A percentile compares a stretch with the other conserved stretches of the same genome.
Evolutionary conservation across 2,797 vertebrate genomes (phyloP).

Genomic region (Siniperca obscura): DNA sequence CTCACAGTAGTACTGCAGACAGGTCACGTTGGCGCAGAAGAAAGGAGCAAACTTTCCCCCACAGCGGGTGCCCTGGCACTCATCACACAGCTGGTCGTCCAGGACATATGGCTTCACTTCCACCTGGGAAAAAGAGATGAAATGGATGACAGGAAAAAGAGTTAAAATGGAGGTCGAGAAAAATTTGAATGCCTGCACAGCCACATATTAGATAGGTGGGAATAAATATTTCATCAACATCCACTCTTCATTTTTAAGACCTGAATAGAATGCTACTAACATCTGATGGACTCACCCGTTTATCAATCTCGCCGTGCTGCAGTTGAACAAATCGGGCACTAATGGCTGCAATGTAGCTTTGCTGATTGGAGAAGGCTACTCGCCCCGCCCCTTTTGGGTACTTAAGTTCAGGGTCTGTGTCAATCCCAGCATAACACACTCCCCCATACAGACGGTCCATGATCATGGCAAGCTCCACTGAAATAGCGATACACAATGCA

Average conservation of each 20-base stretch:
- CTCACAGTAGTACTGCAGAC: constrained; percentile 99
- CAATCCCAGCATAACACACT: constrained; percentile 99
- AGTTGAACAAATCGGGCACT: constrained; percentile 99
- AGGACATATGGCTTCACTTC: constrained; percentile 99
- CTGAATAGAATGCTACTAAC: neutral
- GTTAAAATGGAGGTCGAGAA: constrained; percentile 34
- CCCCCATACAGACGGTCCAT: constrained; percentile 99
- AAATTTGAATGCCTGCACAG: neutral
- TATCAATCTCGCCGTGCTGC: constrained; percentile 99
- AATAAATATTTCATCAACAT: constrained; percentile 45
- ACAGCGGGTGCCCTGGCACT: constrained; percentile 99
- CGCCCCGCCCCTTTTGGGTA: constrained; percentile 99
- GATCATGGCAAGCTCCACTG: constrained; percentile 99
- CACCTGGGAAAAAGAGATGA: constrained; percentile 86
- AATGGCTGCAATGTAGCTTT: constrained; percentile 99
- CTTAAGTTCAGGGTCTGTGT: constrained; percentile 98
- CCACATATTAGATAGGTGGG: neutral
- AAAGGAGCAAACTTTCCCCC: constrained; percentile 99
- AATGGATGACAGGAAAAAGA: constrained; percentile 27
- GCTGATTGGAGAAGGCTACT: constrained; percentile 99
- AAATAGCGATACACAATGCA: constrained; percentile 15
- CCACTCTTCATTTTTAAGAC: constrained; percentile 20
- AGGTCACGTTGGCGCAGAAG: constrained; percentile 99
- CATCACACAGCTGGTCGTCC: constrained; percentile 99
- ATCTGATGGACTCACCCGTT: constrained; percentile 91